These are phyloP conservation scores for Merluccius polli DNA, from an alignment of 2,797 vertebrate species.

Conservation along the genomic window DNA sequence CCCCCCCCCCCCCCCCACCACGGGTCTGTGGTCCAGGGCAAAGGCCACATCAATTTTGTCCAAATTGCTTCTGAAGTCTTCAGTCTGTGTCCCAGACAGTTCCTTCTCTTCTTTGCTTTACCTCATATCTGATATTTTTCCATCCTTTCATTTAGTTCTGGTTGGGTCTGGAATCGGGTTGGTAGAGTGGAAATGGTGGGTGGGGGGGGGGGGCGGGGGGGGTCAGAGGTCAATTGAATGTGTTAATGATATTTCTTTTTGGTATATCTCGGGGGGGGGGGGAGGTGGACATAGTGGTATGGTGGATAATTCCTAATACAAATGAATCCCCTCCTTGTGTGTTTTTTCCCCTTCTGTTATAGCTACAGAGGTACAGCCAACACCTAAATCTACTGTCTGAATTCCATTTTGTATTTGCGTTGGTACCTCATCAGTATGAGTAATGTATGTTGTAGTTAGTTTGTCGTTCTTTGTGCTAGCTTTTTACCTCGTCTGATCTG, in stretches of 20 bases:
- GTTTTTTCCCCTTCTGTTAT: background rate
- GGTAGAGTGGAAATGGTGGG: slow-evolving; percentile 69
- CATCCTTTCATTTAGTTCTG: slow-evolving; percentile 55
- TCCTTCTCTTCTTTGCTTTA: slow-evolving; percentile 41
- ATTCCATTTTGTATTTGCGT: background rate
- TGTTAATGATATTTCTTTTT: background rate
- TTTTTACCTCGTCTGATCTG: background rate
- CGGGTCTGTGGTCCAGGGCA: slow-evolving; percentile 78
- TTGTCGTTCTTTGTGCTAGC: background rate
- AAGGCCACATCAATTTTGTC: slow-evolving; percentile 86
- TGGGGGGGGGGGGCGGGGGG: slow-evolving; percentile 65
- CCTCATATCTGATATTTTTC: slow-evolving; percentile 3
- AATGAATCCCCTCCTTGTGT: background rate
- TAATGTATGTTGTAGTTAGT: background rate
- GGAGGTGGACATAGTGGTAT: background rate
- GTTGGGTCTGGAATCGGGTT: slow-evolving; percentile 63
- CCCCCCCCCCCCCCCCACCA: slow-evolving; percentile 55
- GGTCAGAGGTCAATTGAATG: slow-evolving; percentile 63
- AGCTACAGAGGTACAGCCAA: background rate
- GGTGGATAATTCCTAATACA: background rate
- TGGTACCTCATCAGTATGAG: background rate
- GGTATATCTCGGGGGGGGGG: background rate
- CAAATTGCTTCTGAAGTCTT: slow-evolving; percentile 87
- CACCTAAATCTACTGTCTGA: too few relatives aligned
- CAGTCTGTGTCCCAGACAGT: slow-evolving; percentile 80